These are phyloP conservation scores for Gerris lacustris DNA, from an alignment of 2,888 invertebrate species.

Conservation along the genomic window DNA sequence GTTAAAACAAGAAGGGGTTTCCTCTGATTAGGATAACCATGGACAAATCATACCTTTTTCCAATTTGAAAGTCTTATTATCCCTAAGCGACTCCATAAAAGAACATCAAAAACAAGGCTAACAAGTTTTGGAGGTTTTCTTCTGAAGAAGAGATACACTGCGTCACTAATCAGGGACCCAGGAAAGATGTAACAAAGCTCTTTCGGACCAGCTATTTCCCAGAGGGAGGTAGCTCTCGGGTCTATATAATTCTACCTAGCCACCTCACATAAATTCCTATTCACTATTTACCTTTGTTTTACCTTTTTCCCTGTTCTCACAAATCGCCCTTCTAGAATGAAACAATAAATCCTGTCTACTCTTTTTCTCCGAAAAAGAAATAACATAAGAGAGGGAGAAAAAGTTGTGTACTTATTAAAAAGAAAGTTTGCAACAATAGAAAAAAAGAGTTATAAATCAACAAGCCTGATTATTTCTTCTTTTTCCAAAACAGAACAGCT, in stretches of 20 bases:
- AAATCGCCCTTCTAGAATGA: background rate
- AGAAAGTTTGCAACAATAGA: too few species aligned
- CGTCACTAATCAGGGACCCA: background rate
- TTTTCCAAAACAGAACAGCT: too few species aligned
- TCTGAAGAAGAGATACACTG: slow-evolving; percentile 3
- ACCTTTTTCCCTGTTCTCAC: background rate
- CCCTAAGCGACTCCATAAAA: background rate
- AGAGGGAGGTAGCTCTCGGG: background rate
- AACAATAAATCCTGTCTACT: background rate
- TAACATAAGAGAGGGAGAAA: background rate
- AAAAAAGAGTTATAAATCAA: too few species aligned
- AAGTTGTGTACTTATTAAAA: too few species aligned
- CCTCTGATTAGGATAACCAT: too few species aligned
- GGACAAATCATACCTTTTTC: too few species aligned
- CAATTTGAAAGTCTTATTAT: background rate
- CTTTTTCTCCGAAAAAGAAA: background rate
- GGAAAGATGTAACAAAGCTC: background rate
- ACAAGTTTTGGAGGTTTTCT: background rate
- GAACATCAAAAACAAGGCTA: too few species aligned
- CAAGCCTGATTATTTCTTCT: too few species aligned
- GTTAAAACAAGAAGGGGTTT: too few species aligned
- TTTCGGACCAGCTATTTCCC: background rate
- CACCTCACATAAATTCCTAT: background rate
- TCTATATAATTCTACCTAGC: background rate
- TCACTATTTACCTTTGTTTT: background rate